Conservation (phyloP, 2,797 vertebrate genomes). For the Chiloscyllium punctatum region DNA sequence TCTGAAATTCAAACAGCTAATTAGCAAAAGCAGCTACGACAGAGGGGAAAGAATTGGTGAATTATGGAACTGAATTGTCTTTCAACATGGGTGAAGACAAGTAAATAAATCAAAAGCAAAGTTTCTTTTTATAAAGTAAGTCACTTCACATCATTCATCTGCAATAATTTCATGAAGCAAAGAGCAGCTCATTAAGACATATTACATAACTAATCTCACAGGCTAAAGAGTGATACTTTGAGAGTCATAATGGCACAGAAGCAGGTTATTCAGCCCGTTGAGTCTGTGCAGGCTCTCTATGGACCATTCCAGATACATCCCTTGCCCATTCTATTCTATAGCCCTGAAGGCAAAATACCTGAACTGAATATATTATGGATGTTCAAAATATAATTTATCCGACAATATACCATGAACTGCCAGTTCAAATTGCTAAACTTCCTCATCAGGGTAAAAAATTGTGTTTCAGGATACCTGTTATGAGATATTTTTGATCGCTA, state of each 20-base stretch:
- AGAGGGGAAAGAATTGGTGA: neutral
- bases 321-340: neutral
- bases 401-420: neutral
- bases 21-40: neutral
- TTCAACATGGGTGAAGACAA: neutral
- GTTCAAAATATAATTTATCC: neutral
- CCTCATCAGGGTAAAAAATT: neutral
- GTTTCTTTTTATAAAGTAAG: neutral
- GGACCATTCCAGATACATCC: neutral
- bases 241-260: neutral
- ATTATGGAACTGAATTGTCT: neutral
- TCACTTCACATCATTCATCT: neutral
- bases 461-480: neutral
- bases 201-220: neutral
- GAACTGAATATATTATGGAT: neutral
- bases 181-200: neutral
- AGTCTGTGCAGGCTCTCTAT: neutral
- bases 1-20: conserved; percentile 18
- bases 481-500: neutral
- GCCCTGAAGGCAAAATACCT: too few species aligned
- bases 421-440: neutral
- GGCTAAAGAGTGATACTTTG: neutral
- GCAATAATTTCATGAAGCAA: neutral
- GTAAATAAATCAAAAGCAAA: neutral
- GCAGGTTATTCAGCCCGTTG: neutral